A percentile compares a stretch with the other conserved stretches of the same genome.
phyloP scores from a whole-genome alignment of 2,888 invertebrate species.

The Dryobotodes eremita region DNA sequence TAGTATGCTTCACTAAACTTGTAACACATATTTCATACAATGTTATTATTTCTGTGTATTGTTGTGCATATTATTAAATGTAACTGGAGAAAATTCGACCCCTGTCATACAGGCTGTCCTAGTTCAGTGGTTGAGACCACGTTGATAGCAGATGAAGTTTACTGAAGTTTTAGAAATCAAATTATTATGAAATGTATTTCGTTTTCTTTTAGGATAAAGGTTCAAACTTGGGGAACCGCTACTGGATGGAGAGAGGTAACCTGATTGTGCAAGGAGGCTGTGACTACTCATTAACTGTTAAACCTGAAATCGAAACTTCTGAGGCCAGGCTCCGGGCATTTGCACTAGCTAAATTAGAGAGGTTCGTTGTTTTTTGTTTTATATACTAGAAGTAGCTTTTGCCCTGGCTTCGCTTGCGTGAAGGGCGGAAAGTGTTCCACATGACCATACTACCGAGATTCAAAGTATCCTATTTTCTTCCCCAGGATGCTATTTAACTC shows the following conservation, averaged over 20 bases:
- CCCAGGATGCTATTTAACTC: too few relatives aligned
- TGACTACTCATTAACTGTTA: constrained; percentile 92
- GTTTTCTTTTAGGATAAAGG: constrained; percentile 91
- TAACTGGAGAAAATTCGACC: not conserved
- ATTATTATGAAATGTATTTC: not conserved
- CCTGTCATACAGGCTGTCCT: not conserved
- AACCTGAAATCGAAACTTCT: constrained; percentile 90
- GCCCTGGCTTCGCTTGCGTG: too few relatives aligned
- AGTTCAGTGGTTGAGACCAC: not conserved
- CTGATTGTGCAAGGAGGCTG: constrained; percentile 93
- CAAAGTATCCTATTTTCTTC: too few relatives aligned
- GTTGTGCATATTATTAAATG: not conserved
- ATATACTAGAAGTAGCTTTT: not conserved
- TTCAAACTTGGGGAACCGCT: constrained; percentile 92
- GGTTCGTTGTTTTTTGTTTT: constrained; percentile 83
- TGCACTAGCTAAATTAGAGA: constrained; percentile 93
- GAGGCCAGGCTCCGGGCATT: constrained; percentile 93
- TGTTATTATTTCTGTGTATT: not conserved
- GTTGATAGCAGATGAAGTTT: not conserved
- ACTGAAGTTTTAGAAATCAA: not conserved
- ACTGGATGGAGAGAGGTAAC: constrained; percentile 95
- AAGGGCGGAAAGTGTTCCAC: too few relatives aligned
- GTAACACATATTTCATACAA: not conserved
- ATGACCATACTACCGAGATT: too few relatives aligned
- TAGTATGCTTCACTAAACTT: not conserved